Base-by-base conservation (phyloP, 2,888 invertebrate species). In the Nomada fucata region DNA sequence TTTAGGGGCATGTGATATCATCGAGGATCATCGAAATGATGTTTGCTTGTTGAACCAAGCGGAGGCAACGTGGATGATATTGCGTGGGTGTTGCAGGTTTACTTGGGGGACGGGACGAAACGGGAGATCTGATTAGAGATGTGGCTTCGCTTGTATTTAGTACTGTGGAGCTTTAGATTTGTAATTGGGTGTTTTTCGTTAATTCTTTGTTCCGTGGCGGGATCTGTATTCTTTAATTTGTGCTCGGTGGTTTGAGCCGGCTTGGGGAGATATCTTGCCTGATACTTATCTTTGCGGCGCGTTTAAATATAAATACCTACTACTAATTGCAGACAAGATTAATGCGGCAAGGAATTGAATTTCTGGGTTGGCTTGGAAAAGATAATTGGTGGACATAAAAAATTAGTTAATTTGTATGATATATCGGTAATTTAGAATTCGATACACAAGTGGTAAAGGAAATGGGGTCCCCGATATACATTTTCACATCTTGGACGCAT, bases 31-130 rank as follows among this genome's bases (percentile, higher is more conserved):
- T 75, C 44, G 79, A 59, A 63, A 79, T 63, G 57, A 13, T 79
- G 80, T 57, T 80, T 80, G 67, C 72, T 72, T 63, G 77, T 76
- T 80, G 67, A 71, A 65, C 20, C 44, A 13, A 13, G 20, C 15
- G 61, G 53, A 64, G 69, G 15, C 69, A 59, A 65, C 53, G 29
- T 42, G 61, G 76, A 70, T 47, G 63, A 69, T 69, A 68, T 61
- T 63, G 74, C 29, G n/a, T 36, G 36, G 52, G 65, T 36, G 9
- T 60, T 55, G 26, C 52, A 15, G 44, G 52, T 57, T 65, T 42
- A 36, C 15, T 61, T 53, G 53, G 47, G 20, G 55, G 47, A 63
- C 13, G 23, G 1, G 53, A 11, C 3, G 20, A 20, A 7, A 11
- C 18, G 18, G 5, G 13, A 29, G 20, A 26, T 67, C 60, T 77